A percentile compares a stretch with the other conserved stretches of the same genome.
These are phyloP conservation scores for Eilema griseolum DNA, from an alignment of 2,888 invertebrate genomes.

Conservation along the genomic window DNA sequence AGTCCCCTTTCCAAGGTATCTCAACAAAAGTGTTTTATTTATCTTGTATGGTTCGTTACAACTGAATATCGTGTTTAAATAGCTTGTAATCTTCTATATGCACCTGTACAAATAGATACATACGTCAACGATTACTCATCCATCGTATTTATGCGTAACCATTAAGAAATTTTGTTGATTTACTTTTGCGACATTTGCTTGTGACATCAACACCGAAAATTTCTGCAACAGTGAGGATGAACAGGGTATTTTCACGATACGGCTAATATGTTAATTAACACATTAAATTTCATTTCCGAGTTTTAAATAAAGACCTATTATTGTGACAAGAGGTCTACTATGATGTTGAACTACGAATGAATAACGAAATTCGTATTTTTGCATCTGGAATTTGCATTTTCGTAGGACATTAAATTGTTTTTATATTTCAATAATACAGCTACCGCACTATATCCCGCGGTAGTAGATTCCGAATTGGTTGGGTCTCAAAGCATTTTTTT, in stretches of 20 bases:
- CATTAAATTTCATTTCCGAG: not conserved
- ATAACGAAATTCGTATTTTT: too few relatives aligned
- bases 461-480: too few relatives aligned
- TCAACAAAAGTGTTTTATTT: not conserved
- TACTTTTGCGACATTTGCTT: constrained; percentile 18
- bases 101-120: constrained; percentile 74
- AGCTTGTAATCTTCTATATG: constrained; percentile 63
- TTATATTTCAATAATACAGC: not conserved
- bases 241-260: not conserved
- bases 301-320: not conserved
- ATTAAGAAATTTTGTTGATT: constrained; percentile 53
- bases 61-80: constrained; percentile 61
- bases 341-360: too few relatives aligned
- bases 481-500: too few relatives aligned
- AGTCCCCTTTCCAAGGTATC: not conserved
- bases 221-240: constrained; percentile 11
- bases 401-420: not conserved
- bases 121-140: constrained; percentile 78
- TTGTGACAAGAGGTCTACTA: not conserved
- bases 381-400: too few relatives aligned
- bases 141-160: constrained; percentile 52
- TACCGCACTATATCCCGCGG: not conserved
- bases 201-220: constrained; percentile 26
- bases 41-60: constrained; percentile 22
- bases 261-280: not conserved